phyloP scores from a whole-genome alignment of 2,113 vertebrate genomes.

The human (Homo sapiens) region DNA sequence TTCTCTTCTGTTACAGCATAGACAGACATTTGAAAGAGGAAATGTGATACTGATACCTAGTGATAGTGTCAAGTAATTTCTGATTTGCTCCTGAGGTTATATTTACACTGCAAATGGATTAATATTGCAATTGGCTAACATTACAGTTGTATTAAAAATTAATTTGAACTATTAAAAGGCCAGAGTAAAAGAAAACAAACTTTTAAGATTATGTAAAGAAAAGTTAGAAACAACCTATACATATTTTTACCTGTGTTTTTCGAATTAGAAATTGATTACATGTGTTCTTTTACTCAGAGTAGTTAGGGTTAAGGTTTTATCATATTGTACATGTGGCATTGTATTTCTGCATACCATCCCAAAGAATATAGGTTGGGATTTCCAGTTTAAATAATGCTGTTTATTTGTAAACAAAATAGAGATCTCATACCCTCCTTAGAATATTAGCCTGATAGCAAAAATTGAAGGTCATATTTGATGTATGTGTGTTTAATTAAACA shows the following conservation, averaged over 20 bases:
- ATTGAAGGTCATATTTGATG: neutral
- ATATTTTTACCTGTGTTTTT: slow-evolving; percentile 51
- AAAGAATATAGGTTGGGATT: neutral
- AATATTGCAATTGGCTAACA: slow-evolving; percentile 64
- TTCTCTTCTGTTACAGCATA: neutral
- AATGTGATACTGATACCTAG: neutral
- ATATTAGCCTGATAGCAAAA: neutral
- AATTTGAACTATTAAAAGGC: neutral
- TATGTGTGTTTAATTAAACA: neutral
- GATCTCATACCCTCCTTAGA: neutral
- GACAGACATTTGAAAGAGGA: neutral
- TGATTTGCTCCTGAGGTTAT: slow-evolving; percentile 60
- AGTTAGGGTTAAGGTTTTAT: slow-evolving; percentile 63
- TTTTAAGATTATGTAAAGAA: slow-evolving; percentile 62
- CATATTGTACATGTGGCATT: neutral
- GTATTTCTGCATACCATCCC: neutral
- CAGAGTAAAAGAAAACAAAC: slow-evolving; percentile 18
- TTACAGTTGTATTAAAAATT: slow-evolving; percentile 57
- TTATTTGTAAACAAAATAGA: slow-evolving; percentile 27
- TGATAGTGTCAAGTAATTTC: slow-evolving; percentile 20
- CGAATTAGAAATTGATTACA: slow-evolving; percentile 66
- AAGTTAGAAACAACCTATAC: slow-evolving; percentile 52
- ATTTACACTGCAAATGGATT: neutral
- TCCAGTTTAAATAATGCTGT: neutral
- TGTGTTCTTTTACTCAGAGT: slow-evolving; percentile 58